Base-by-base conservation (phyloP, 2,888 invertebrate genomes). In the Iselma pallidipennis region DNA sequence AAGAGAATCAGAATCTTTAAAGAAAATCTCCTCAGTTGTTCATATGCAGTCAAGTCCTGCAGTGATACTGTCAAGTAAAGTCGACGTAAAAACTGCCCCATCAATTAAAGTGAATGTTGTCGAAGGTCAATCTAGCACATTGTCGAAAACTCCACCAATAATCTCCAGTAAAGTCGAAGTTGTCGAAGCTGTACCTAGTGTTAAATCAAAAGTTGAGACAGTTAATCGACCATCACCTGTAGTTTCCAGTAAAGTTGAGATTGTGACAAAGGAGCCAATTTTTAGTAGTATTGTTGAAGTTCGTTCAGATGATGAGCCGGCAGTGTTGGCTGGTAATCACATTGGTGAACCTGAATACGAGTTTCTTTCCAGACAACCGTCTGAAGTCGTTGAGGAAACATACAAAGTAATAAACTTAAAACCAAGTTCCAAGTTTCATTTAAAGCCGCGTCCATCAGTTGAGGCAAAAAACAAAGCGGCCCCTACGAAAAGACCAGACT, bases 371-470 rank as follows among this genome's bases (percentile, higher is more conserved):
- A 86, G 92, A 37, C 93, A 94, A 75, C 94, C 94, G 0, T 89
- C 91, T 7, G 92, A 94, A 81, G 89, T 91, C 69, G 89, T 92
- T 6, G 93, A 94, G 79, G 93, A 94, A 83, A 92, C 93, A 0
- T 94, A 89, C 80, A 91, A 90, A 82, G 89, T 93, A 71, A 89
- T 92, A 54, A 93, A 93, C 78, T 83, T 92, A 65, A 88, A 89
- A 67, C 89, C 92, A n/a, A 88, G 89, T 58, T 86, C 88, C 4
- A 86, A 86, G 71, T 77, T 81, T 49, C 78, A 82, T 70, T 73
- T 81, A 54, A 85, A 85, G 70, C 85, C 84, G 4, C 81, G 85
- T 55, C 79, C 82, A 4, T 80, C 84, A 4, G 73, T 77, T 0
- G 80, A 78, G 1, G 65, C 65, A 19, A 79, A 78, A 70, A 75